Conservation (phyloP, 2,113 vertebrate species). For the Silurus glanis region DNA sequence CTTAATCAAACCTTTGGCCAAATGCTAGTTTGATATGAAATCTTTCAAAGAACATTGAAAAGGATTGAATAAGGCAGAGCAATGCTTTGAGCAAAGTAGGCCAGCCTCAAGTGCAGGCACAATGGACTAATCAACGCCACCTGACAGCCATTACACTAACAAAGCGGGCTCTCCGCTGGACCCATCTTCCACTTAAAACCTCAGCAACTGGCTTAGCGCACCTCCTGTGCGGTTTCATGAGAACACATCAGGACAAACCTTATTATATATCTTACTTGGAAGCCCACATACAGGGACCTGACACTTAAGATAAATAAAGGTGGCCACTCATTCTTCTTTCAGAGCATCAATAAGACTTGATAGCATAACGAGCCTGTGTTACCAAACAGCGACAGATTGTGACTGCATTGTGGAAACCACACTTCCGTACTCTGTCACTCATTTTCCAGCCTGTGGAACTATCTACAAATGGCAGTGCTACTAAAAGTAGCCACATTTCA, state of each 20-base stretch:
- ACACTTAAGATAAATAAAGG: conserved; percentile 14
- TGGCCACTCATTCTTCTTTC: not conserved
- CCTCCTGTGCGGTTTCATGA: not conserved
- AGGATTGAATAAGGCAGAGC: not conserved
- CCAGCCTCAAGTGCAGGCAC: not conserved
- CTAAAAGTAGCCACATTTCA: conserved; percentile 43
- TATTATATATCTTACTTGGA: not conserved
- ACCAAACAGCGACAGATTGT: not conserved
- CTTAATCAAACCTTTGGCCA: conserved; percentile 12
- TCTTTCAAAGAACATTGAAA: conserved; percentile 17
- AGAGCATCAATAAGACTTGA: not conserved
- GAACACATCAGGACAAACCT: not conserved
- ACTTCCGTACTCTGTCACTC: conserved; percentile 28
- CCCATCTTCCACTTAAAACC: not conserved
- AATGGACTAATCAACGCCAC: conserved; percentile 31
- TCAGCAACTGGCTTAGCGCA: not conserved
- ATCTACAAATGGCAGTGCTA: conserved; percentile 25
- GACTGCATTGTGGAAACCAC: not conserved
- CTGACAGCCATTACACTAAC: conserved; percentile 37
- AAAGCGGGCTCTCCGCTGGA: not conserved
- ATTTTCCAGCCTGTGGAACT: not conserved
- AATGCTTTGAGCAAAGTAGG: not conserved
- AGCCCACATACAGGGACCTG: not conserved
- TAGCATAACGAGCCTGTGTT: conserved; percentile 35
- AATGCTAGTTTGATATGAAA: not conserved